Percentiles rank a stretch among this genome's conserved stretches.
Evolutionary conservation across 1,140 invertebrate genomes (phyloP).

Genomic region (Ridgeia piscesae): DNA sequence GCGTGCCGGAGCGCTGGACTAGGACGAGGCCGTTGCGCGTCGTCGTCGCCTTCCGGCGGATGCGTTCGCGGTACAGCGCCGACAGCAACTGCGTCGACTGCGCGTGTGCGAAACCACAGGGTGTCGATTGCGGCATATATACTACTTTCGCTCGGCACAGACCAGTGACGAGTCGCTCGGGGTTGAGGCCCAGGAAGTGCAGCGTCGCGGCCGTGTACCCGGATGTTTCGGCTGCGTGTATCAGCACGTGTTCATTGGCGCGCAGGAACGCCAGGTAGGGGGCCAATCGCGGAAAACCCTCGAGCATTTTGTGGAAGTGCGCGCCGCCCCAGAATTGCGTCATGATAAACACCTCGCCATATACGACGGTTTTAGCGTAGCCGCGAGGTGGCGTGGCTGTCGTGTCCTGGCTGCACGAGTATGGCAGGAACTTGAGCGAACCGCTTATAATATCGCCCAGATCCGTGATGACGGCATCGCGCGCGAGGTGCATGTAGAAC

Average conservation of each 20-base stretch:
- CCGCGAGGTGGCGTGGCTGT: constrained; percentile 24
- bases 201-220: constrained; percentile 12
- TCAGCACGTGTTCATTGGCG: constrained; percentile 16
- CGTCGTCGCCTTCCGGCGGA: neutral
- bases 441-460: constrained; percentile 28
- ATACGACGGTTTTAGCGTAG: constrained; percentile 18
- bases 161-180: constrained; percentile 10
- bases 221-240: constrained; percentile 21
- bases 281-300: constrained; percentile 28
- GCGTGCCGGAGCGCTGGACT: constrained; percentile 21
- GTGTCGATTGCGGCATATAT: constrained; percentile 15
- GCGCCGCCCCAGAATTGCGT: constrained; percentile 26
- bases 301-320: constrained; percentile 29
- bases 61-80: constrained; percentile 8
- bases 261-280: constrained; percentile 26
- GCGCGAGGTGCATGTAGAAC: constrained; percentile 22
- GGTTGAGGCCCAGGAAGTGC: constrained; percentile 19
- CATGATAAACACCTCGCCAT: constrained; percentile 28
- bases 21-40: constrained; percentile 7
- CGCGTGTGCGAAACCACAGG: constrained; percentile 23
- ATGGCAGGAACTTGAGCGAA: constrained; percentile 25
- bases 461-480: constrained; percentile 25
- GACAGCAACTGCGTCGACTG: constrained; percentile 25
- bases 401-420: constrained; percentile 28
- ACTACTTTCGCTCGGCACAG: constrained; percentile 9